Percentiles rank a stretch among this genome's conserved stretches.
Evolutionary conservation across 2,113 vertebrate species (phyloP).

Genomic region (Bolborhynchus lineola): DNA sequence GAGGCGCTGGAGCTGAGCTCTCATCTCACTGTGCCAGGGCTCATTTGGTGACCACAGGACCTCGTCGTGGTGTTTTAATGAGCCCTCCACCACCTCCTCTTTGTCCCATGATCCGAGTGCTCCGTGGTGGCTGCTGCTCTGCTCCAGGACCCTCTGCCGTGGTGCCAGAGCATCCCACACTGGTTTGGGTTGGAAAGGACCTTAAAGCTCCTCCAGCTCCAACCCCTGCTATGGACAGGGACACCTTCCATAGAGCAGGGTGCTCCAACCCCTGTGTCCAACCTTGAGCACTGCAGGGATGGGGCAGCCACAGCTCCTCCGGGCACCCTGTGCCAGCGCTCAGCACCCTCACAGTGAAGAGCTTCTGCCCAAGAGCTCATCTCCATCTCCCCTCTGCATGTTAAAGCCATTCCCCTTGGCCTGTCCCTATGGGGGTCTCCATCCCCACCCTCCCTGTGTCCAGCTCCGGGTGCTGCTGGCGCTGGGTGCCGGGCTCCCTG

Average conservation of each 20-base stretch:
- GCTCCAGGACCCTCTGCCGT: accelerated
- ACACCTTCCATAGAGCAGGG: no score
- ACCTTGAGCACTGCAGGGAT: no score
- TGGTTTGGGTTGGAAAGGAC: not conserved
- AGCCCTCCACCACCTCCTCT: not conserved
- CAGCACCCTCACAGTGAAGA: no score
- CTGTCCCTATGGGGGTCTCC: not conserved
- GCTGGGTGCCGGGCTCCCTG: not conserved
- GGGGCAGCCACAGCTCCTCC: no score
- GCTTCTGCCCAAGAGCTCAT: no score
- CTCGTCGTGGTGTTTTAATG: accelerated
- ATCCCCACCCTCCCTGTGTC: accelerated
- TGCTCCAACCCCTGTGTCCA: no score
- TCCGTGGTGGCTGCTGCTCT: not conserved
- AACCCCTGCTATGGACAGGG: not conserved
- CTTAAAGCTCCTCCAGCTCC: not conserved
- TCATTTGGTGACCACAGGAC: not conserved
- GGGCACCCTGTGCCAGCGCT: no score
- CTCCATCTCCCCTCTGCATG: no score
- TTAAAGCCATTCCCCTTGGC: no score
- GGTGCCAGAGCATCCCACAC: not conserved
- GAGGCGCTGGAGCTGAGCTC: not conserved
- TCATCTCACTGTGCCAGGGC: accelerated
- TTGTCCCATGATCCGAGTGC: not conserved
- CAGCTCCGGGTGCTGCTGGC: not conserved